Evolutionary conservation across 2,888 invertebrate genomes (phyloP), one percentile per base, ranked within the genome.

Genomic region (Sericinus montela): DNA sequence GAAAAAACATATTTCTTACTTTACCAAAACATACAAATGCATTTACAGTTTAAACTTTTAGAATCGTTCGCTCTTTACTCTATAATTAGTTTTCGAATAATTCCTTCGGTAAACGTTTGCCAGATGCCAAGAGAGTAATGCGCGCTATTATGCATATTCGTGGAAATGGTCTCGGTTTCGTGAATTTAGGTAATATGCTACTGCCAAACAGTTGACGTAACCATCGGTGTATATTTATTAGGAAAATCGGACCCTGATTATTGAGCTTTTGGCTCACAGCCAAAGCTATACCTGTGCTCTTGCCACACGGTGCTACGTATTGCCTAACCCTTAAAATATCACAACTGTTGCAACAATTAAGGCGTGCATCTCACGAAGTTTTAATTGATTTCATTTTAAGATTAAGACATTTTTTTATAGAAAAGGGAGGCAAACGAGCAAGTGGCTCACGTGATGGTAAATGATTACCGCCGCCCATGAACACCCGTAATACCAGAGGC

Each of bases 171-270:
- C 38, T 34, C 29, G 29, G 34, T 40, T 35, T 19, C 34, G 45
- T 40, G 45, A 38, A 44, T 39, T 49, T 28, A 15, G 23, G 32
- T 34, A 23, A 23, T 30, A 34, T 11, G 34, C 42, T 25, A 45
- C 36, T 45, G 49, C 49, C 49, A 49, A 49, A 36, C 29, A 15
- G 45, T 40, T 36, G 40, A 40, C 49, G 45, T 45, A 49, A 40
- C 44, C 39, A 49, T 49, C 34, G 30, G 29, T 45, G 29, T 19
- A 36, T 40, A 45, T 49, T 49, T 49, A 49, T 45, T 45, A 49
- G 45, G 40, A 11, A 45, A 45, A 35, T 39, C 40, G 44, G 49
- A 16, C 34, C 16, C 29, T 45, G 19, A 40, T 40, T 40, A 30
- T 40, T 30, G 23, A 30, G 16, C 34, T 35, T 39, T 35, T 49